Percentiles rank a stretch among this genome's conserved stretches.
Evolutionary conservation across 2,113 vertebrate species (phyloP).

Genomic region (Acanthochromis polyacanthus): DNA sequence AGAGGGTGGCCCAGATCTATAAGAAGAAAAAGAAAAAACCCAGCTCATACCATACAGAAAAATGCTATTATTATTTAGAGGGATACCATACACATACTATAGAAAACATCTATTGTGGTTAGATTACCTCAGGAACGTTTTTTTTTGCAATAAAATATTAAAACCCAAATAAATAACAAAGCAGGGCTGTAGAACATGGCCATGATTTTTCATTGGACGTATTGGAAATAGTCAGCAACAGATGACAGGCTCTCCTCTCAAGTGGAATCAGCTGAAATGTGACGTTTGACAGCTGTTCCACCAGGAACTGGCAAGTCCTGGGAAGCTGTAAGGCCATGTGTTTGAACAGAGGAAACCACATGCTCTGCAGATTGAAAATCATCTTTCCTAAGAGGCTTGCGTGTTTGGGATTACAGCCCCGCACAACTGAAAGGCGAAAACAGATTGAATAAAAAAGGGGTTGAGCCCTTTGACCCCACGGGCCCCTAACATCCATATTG

Average conservation of each 20-base stretch:
- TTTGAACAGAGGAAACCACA: constrained; percentile 49
- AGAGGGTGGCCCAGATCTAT: constrained; percentile 28
- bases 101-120: background rate
- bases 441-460: background rate
- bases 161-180: background rate
- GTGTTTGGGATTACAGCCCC: constrained; percentile 45
- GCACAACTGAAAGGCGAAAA: background rate
- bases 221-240: constrained; percentile 8
- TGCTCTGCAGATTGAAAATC: constrained; percentile 62
- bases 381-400: constrained; percentile 50
- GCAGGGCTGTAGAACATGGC: background rate
- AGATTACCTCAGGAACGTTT: background rate
- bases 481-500: background rate
- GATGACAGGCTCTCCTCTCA: constrained; percentile 28
- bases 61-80: constrained; percentile 18
- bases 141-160: background rate
- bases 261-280: constrained; percentile 44
- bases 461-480: constrained; percentile 18
- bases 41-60: background rate
- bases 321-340: constrained; percentile 51
- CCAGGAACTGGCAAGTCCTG: constrained; percentile 25
- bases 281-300: constrained; percentile 62
- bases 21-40: constrained; percentile 4
- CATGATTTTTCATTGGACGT: background rate
- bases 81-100: background rate